Conservation (phyloP, 1,140 invertebrate genomes). For the Asobara japonica region DNA sequence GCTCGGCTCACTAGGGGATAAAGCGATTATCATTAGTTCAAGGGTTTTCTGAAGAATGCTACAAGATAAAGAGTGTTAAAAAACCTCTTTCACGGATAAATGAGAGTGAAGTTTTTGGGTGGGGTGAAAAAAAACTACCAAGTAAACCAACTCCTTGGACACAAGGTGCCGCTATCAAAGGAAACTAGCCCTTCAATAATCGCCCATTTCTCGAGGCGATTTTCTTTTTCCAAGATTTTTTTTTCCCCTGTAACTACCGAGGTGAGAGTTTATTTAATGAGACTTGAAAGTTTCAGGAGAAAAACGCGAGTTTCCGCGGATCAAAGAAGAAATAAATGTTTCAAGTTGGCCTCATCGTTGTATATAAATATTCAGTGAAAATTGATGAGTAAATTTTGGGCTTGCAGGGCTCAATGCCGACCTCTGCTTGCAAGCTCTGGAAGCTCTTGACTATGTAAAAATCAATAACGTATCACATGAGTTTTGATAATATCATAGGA, state of each 20-base stretch:
- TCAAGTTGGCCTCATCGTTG: not conserved
- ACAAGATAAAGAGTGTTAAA: constrained; percentile 23
- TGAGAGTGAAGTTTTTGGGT: constrained; percentile 38
- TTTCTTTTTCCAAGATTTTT: not conserved
- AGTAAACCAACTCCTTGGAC: not conserved
- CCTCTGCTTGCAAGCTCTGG: not conserved
- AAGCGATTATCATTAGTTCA: constrained; percentile 54
- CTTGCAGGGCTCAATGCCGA: not conserved
- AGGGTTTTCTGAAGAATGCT: constrained; percentile 38
- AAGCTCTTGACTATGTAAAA: not conserved
- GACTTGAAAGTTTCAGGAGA: not conserved
- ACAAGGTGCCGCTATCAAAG: constrained; percentile 47
- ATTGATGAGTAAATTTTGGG: not conserved
- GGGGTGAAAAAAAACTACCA: constrained; percentile 34
- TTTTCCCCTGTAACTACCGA: not conserved
- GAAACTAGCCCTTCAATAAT: constrained; percentile 45
- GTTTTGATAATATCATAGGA: not conserved
- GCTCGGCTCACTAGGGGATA: constrained; percentile 51
- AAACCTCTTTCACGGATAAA: not conserved
- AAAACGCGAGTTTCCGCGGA: not conserved
- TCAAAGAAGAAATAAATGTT: not conserved
- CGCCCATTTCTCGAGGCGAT: constrained; percentile 17
- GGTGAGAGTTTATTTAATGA: constrained; percentile 24
- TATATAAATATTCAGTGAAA: not conserved
- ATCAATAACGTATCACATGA: not conserved